Evolutionary conservation across 2,888 invertebrate species (phyloP), one percentile per base, ranked within the genome.

Genomic region (Apantesis nais): DNA sequence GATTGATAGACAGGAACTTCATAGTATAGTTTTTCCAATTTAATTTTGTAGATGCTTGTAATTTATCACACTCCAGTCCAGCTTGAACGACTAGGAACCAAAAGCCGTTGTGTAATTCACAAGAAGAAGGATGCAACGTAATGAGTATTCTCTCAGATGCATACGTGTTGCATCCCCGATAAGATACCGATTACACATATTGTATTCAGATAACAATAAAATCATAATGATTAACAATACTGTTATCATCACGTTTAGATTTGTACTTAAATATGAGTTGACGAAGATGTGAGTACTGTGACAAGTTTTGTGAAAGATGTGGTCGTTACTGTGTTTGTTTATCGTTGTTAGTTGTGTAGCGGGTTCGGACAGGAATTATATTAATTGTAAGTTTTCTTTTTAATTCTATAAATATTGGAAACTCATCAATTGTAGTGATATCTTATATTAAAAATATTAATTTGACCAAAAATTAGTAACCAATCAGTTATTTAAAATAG

Each of bases 311-410:
- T 22, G 14, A n/a, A 86, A 75, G 67, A 90, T 90, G 90, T 87
- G 86, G 88, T 84, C 76, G 31, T 52, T 84, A 19, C 62, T 88
- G 66, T 87, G 78, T 70, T 70, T 86, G 25, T 73, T 85, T 34
- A 69, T 75, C 68, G 74, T 79, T 25, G 68, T 88, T 7, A 75
- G 68, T 39, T 71, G 72, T 7, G 84, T 75, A 22, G 80, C 73
- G 44, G 82, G 78, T 1, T 63, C 68, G 11, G 82, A 87, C 52
- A 86, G 85, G 55, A 78, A 75, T 48, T 84, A 86, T 70, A 89
- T 92, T 58, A 90, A 91, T 67, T 91, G 91, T 92, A 81, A 91
- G 91, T 89, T 52, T 22, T 55, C 29, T 25, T 11, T 65, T 90
- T 89, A 16, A 25, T 41, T 1, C 25, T 11, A 29, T 25, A 2